These are phyloP conservation scores for Spatulosminthurus flaviceps DNA, from an alignment of 2,888 invertebrate species.

Conservation along the genomic window DNA sequence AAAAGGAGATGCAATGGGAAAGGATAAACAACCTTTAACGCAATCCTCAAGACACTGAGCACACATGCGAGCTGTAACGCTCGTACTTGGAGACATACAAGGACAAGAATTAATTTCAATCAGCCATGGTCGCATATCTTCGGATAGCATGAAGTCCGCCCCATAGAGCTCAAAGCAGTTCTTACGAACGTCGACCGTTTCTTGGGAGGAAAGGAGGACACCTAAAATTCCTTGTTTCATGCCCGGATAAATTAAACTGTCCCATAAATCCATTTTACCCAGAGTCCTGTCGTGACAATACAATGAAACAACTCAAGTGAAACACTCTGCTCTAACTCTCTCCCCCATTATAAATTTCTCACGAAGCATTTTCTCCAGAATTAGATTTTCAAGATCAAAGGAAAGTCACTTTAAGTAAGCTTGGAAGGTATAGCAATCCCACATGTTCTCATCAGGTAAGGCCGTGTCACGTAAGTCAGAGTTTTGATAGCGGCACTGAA, in stretches of 20 bases:
- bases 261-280: constrained; percentile 52
- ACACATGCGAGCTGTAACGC: constrained; percentile 84
- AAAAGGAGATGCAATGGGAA: background rate
- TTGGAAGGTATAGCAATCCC: constrained; percentile 79
- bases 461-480: constrained; percentile 68
- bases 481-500: constrained; percentile 81
- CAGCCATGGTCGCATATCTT: constrained; percentile 85
- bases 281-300: constrained; percentile 42
- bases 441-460: constrained; percentile 84
- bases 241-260: constrained; percentile 76
- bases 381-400: background rate
- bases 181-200: constrained; percentile 69
- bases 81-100: constrained; percentile 84
- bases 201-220: constrained; percentile 81
- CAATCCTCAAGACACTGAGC: constrained; percentile 83
- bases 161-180: constrained; percentile 90
- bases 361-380: background rate
- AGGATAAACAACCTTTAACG: constrained; percentile 76
- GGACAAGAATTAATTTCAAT: constrained; percentile 94
- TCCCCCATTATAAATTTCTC: background rate
- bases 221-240: constrained; percentile 85
- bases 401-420: constrained; percentile 72
- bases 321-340: background rate
- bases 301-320: constrained; percentile 9
- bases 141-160: constrained; percentile 89